Evolutionary conservation across 2,113 vertebrate genomes (phyloP).

Genomic region (Riparia riparia): DNA sequence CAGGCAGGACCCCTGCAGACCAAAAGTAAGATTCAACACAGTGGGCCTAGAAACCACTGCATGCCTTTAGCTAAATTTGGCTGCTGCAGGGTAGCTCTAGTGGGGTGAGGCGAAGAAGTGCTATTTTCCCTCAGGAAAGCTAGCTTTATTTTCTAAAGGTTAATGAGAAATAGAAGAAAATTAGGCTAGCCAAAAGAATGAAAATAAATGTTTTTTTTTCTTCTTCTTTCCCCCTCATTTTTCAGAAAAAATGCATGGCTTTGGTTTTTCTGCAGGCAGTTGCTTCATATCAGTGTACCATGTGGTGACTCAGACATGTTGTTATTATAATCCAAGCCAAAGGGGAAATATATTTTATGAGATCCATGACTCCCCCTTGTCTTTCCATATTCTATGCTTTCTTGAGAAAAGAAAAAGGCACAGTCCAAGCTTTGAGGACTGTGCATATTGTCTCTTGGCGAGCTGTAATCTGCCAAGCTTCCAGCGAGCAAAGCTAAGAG

Average conservation of each 20-base stretch:
- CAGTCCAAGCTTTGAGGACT: not conserved
- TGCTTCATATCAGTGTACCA: slow-evolving; percentile 73
- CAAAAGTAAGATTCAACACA: slow-evolving; percentile 36
- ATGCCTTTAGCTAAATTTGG: slow-evolving; percentile 55
- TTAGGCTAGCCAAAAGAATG: slow-evolving; percentile 76
- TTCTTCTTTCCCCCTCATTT: slow-evolving; percentile 47
- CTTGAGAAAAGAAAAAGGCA: not conserved
- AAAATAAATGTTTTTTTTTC: slow-evolving; percentile 40
- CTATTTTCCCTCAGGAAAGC: slow-evolving; percentile 67
- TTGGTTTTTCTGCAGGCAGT: slow-evolving; percentile 73
- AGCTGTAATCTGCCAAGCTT: not conserved
- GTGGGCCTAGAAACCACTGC: slow-evolving; percentile 57
- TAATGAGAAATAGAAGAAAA: slow-evolving; percentile 75
- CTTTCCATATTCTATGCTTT: slow-evolving; percentile 28
- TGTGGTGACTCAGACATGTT: slow-evolving; percentile 70
- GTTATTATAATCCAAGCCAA: slow-evolving; percentile 67
- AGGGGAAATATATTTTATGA: slow-evolving; percentile 54
- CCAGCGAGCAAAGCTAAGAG: not conserved
- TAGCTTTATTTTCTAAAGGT: slow-evolving; percentile 74
- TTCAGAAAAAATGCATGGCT: slow-evolving; percentile 71
- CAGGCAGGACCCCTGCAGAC: slow-evolving; percentile 41
- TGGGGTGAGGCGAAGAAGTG: slow-evolving; percentile 52
- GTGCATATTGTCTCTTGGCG: not conserved
- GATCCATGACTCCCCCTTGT: slow-evolving; percentile 31
- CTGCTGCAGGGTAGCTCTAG: slow-evolving; percentile 46